Conservation (phyloP, 2,113 vertebrate species). For the Rhabdomys dilectus region DNA sequence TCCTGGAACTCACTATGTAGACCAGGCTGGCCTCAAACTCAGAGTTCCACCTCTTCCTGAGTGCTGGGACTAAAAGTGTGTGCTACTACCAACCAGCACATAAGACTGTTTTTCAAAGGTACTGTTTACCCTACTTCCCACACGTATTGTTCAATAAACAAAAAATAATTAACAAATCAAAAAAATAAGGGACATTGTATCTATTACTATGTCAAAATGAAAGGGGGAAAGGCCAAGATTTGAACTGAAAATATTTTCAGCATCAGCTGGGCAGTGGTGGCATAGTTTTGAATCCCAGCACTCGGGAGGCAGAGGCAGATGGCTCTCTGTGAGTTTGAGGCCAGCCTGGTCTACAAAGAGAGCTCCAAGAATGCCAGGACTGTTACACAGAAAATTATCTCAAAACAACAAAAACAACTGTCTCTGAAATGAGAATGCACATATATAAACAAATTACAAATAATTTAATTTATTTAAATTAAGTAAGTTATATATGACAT, state of each 20-base stretch:
- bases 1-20: neutral
- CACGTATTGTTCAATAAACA: slow-evolving; percentile 31
- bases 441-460: neutral
- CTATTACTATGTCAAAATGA: neutral
- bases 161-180: slow-evolving; percentile 27
- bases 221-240: neutral
- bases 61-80: neutral
- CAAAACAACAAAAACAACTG: too few species aligned
- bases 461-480: neutral
- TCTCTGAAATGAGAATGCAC: slow-evolving; percentile 52
- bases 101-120: slow-evolving; percentile 34
- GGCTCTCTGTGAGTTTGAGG: too few species aligned
- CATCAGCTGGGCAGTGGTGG: neutral
- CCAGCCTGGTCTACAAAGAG: too few species aligned
- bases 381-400: too few species aligned
- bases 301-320: too few species aligned
- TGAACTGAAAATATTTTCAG: slow-evolving; percentile 43
- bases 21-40: neutral
- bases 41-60: neutral
- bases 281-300: too few species aligned
- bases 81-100: neutral
- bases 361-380: too few species aligned
- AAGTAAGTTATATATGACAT: neutral
- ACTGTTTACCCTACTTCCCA: neutral
- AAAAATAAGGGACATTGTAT: neutral